Conservation (phyloP, 2,113 vertebrate species). For the Leucopsar rothschildi region DNA sequence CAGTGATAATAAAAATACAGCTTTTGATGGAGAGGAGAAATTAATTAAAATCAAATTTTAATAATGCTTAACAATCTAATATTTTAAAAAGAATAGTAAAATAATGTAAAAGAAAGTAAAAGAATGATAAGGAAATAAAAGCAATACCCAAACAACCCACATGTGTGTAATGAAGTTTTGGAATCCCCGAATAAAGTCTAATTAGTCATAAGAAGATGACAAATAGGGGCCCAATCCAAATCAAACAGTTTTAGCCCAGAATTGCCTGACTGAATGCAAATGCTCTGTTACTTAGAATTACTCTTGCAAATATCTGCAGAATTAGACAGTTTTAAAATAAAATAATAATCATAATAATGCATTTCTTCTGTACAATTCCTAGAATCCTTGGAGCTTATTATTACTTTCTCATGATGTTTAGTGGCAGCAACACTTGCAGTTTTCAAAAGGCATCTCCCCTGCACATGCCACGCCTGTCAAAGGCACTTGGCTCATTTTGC, state of each 20-base stretch:
- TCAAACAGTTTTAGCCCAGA: not conserved
- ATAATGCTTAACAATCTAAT: not conserved
- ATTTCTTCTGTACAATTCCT: not conserved
- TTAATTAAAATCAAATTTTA: not conserved
- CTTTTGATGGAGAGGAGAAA: not conserved
- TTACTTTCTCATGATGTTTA: not conserved
- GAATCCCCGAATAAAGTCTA: not conserved
- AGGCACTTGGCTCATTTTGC: not conserved
- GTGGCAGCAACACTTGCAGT: not conserved
- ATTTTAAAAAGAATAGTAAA: not conserved
- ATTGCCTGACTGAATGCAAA: not conserved
- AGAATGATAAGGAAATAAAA: not conserved
- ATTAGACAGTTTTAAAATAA: not conserved
- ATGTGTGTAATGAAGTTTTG: constrained; percentile 3
- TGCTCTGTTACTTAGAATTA: not conserved
- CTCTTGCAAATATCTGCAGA: not conserved
- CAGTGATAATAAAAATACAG: not conserved
- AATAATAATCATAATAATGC: too few relatives aligned
- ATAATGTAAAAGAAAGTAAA: not conserved
- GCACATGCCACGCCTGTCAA: not conserved
- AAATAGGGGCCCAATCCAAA: not conserved
- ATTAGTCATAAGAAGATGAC: not conserved
- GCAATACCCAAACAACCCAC: not conserved
- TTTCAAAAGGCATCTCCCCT: not conserved
- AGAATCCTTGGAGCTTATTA: not conserved